Conservation (phyloP, 2,797 vertebrate species). For the Aulostomus chinensis region DNA sequence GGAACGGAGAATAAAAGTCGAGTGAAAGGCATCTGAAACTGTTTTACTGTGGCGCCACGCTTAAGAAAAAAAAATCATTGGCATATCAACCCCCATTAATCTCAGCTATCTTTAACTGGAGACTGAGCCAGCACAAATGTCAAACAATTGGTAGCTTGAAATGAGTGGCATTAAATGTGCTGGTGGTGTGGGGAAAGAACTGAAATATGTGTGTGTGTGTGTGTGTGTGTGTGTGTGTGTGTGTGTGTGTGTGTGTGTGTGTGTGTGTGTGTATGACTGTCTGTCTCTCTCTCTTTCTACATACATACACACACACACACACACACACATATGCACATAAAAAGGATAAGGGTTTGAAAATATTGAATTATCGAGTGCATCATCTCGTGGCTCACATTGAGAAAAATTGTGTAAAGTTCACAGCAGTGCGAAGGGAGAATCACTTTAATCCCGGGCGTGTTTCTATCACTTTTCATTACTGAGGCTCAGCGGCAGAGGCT, state of each 20-base stretch:
- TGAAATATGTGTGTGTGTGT: too few species aligned
- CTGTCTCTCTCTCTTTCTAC: too few species aligned
- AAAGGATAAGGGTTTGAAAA: slow-evolving; percentile 9
- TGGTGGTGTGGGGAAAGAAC: slow-evolving; percentile 8
- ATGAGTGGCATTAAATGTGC: not conserved
- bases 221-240: too few species aligned
- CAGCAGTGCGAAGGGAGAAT: slow-evolving; percentile 22
- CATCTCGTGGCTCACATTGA: slow-evolving; percentile 28
- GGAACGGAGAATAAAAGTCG: slow-evolving; percentile 40
- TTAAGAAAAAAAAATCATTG: slow-evolving; percentile 1
- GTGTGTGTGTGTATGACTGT: too few species aligned
- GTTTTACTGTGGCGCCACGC: slow-evolving; percentile 7
- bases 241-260: too few species aligned
- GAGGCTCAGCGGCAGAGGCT: slow-evolving; percentile 39
- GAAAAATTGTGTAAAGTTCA: slow-evolving; percentile 52
- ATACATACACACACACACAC: too few species aligned
- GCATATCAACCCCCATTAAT: not conserved
- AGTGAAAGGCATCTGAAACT: slow-evolving; percentile 51
- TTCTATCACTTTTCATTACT: slow-evolving; percentile 62
- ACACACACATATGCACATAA: too few species aligned
- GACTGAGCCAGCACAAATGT: slow-evolving; percentile 12
- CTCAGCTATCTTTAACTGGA: not conserved
- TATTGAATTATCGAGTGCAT: slow-evolving; percentile 41
- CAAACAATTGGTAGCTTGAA: slow-evolving; percentile 6
- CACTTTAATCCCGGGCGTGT: slow-evolving; percentile 45